Conservation (phyloP, 2,797 vertebrate species). For the Takifugu ocellatus region DNA sequence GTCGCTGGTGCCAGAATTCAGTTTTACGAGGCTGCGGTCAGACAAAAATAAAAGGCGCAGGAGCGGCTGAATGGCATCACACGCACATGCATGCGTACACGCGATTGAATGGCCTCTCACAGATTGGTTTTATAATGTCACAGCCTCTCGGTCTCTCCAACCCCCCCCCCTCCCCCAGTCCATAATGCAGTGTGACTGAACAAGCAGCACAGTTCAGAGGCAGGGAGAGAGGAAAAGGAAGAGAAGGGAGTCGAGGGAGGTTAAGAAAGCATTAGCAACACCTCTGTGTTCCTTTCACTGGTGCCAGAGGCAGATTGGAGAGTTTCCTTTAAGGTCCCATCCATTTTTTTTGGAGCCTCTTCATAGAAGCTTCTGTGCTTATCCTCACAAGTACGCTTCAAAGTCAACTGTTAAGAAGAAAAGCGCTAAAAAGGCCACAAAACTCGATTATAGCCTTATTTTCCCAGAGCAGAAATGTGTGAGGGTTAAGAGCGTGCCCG, state of each 20-base stretch:
- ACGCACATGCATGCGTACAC: constrained; percentile 32
- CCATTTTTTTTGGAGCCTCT: neutral
- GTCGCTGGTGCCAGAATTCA: constrained; percentile 68
- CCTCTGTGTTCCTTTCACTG: constrained; percentile 44
- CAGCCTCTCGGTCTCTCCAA: constrained; percentile 69
- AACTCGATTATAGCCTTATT: too few relatives aligned
- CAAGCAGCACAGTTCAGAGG: constrained; percentile 47
- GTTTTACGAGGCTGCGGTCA: constrained; percentile 77
- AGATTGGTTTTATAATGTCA: constrained; percentile 82
- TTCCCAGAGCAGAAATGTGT: too few relatives aligned
- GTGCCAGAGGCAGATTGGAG: constrained; percentile 30
- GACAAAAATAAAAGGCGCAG: constrained; percentile 76
- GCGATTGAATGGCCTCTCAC: constrained; percentile 65
- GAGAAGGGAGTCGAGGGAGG: constrained; percentile 21
- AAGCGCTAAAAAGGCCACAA: neutral
- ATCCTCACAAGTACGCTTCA: neutral
- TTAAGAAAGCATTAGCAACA: constrained; percentile 40
- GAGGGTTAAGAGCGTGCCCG: too few relatives aligned
- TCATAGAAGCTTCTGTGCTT: neutral
- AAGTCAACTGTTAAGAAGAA: constrained; percentile 1
- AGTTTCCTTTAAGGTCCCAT: constrained; percentile 18
- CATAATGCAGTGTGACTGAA: constrained; percentile 66
- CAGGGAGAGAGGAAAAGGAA: constrained; percentile 17
- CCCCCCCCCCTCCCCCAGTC: constrained; percentile 4
- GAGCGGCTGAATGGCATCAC: constrained; percentile 69